Conservation (phyloP, 1,140 invertebrate genomes). For the Batillaria attramentaria region DNA sequence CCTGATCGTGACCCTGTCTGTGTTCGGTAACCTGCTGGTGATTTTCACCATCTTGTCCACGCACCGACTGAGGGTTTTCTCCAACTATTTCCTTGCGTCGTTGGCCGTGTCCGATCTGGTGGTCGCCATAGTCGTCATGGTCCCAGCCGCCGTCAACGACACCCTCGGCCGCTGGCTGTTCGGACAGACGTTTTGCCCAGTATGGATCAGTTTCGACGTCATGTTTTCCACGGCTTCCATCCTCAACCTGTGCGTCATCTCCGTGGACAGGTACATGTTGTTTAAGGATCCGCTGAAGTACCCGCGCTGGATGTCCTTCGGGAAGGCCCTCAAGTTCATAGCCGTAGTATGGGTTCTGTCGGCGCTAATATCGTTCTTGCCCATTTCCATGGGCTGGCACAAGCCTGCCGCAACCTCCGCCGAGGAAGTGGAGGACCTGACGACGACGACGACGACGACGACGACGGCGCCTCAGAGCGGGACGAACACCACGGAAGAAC, state of each 20-base stretch:
- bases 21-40: constrained; percentile 94
- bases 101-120: constrained; percentile 95
- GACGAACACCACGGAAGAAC: constrained; percentile 63
- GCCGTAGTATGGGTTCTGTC: constrained; percentile 95
- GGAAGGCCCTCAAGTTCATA: constrained; percentile 88
- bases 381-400: constrained; percentile 94
- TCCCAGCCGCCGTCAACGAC: constrained; percentile 77
- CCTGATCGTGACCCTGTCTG: constrained; percentile 82
- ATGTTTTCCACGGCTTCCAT: constrained; percentile 99
- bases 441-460: too few relatives aligned
- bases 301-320: constrained; percentile 92
- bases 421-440: too few relatives aligned
- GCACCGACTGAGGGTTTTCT: constrained; percentile 86
- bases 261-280: constrained; percentile 97
- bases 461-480: too few relatives aligned
- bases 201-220: constrained; percentile 98
- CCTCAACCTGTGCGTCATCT: constrained; percentile 97
- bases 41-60: constrained; percentile 97
- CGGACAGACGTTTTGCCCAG: constrained; percentile 95
- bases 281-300: constrained; percentile 99
- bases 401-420: not conserved
- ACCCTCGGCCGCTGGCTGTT: constrained; percentile 90
- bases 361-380: constrained; percentile 94
- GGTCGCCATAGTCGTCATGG: constrained; percentile 83
- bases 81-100: constrained; percentile 95